Conservation (phyloP, 2,797 vertebrate species). For the Leontopithecus rosalia region DNA sequence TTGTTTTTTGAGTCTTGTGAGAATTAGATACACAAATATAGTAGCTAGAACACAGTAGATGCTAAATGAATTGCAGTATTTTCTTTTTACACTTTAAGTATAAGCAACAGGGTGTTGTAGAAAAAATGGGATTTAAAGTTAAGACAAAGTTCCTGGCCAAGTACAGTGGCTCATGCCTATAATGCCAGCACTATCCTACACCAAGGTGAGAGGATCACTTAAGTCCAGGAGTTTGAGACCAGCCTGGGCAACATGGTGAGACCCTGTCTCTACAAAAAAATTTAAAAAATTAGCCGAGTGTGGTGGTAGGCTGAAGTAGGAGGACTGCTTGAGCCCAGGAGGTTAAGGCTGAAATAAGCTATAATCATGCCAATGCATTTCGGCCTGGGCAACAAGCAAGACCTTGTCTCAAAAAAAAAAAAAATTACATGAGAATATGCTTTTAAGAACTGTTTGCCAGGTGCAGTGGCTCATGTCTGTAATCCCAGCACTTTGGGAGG, state of each 20-base stretch:
- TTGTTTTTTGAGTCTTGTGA: not conserved
- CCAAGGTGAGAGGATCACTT: no score
- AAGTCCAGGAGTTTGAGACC: no score
- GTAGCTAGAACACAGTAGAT: not conserved
- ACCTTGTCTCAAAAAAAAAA: not conserved
- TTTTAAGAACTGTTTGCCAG: not conserved
- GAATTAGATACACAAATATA: constrained; percentile 3
- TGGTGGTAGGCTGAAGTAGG: no score
- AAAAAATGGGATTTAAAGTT: constrained; percentile 32
- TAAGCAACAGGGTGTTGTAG: not conserved
- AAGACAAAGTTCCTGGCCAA: not conserved
- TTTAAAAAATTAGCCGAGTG: no score
- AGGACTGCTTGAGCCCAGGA: no score
- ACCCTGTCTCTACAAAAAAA: no score
- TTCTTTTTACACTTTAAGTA: constrained; percentile 35
- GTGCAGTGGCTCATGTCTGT: not conserved
- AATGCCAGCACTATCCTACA: no score
- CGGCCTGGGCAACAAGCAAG: no score
- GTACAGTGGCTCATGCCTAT: not conserved
- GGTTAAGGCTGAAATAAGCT: no score
- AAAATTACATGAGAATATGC: not conserved
- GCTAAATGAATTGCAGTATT: not conserved
- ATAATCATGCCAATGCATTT: no score
- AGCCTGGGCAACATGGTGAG: no score
- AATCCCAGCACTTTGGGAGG: no score